Conservation (phyloP, 2,797 vertebrate species). For the Neosalanx taihuensis region DNA sequence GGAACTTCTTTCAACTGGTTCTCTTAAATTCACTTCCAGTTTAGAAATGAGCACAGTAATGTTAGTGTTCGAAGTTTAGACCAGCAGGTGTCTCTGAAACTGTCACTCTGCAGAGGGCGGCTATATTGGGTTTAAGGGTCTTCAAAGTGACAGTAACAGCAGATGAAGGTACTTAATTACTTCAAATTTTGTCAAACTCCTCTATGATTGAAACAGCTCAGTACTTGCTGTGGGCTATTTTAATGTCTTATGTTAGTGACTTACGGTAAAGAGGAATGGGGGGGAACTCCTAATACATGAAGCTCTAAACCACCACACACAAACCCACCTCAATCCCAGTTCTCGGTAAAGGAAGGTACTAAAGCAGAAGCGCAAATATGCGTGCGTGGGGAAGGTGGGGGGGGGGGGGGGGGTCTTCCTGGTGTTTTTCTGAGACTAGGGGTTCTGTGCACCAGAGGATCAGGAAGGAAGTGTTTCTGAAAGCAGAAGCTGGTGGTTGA, state of each 20-base stretch:
- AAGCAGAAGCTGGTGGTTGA: slow-evolving; percentile 66
- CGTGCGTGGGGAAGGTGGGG: too few relatives aligned
- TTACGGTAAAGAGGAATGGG: slow-evolving; percentile 1
- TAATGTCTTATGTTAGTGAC: background rate
- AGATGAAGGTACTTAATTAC: background rate
- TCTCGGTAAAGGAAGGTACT: too few relatives aligned
- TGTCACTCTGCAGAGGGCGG: background rate
- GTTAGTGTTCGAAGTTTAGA: background rate
- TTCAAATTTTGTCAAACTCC: too few relatives aligned
- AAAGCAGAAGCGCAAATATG: too few relatives aligned
- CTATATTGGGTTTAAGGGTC: background rate
- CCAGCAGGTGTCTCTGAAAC: background rate
- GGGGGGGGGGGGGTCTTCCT: slow-evolving; percentile 20
- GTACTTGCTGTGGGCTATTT: too few relatives aligned
- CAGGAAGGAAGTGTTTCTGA: slow-evolving; percentile 66
- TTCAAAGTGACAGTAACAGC: background rate
- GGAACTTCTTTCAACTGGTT: background rate
- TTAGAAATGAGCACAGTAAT: background rate
- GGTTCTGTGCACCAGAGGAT: slow-evolving; percentile 60
- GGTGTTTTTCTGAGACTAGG: slow-evolving; percentile 32
- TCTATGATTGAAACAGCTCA: too few relatives aligned
- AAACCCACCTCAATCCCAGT: background rate
- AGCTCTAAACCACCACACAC: slow-evolving; percentile 7
- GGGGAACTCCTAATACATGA: background rate
- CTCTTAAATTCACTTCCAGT: background rate